Evolutionary conservation across 2,888 invertebrate species (phyloP).

Genomic region (Harpagoxenus sublaevis): DNA sequence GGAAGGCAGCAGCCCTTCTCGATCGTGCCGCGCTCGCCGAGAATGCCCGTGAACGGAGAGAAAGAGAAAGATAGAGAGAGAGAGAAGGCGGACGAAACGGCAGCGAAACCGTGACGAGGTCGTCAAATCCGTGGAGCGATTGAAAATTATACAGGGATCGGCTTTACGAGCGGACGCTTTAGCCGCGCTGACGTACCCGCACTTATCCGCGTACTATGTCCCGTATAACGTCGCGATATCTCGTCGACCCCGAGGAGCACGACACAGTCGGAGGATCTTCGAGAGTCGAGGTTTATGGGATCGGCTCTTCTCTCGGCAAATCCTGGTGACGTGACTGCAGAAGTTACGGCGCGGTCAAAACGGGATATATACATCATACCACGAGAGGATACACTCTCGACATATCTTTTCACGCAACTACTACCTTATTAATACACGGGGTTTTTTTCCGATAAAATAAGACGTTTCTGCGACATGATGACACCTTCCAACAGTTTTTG

Average conservation of each 20-base stretch:
- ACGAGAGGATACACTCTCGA: constrained; percentile 1
- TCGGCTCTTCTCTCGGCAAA: constrained; percentile 29
- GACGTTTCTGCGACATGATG: constrained; percentile 29
- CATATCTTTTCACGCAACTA: not conserved
- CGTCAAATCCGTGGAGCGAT: constrained; percentile 85
- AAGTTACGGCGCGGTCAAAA: constrained; percentile 47
- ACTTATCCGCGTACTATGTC: constrained; percentile 46
- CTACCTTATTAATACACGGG: constrained; percentile 13
- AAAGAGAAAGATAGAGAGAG: constrained; percentile 63
- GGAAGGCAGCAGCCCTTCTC: constrained; percentile 54
- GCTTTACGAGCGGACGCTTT: constrained; percentile 84
- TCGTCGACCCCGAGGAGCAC: constrained; percentile 27
- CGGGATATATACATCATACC: constrained; percentile 17
- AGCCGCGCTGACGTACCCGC: constrained; percentile 77
- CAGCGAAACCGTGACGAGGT: constrained; percentile 82
- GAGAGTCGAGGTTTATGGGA: constrained; percentile 23
- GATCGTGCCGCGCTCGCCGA: constrained; percentile 41
- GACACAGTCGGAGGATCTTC: constrained; percentile 30
- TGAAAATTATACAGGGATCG: constrained; percentile 87
- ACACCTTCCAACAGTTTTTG: constrained; percentile 10
- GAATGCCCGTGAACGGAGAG: constrained; percentile 56
- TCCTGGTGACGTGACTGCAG: not conserved
- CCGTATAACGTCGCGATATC: constrained; percentile 46
- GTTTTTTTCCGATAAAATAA: constrained; percentile 27
- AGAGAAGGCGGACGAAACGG: constrained; percentile 56